Evolutionary conservation across 2,113 vertebrate species (phyloP).

Genomic region (Pica pica): DNA sequence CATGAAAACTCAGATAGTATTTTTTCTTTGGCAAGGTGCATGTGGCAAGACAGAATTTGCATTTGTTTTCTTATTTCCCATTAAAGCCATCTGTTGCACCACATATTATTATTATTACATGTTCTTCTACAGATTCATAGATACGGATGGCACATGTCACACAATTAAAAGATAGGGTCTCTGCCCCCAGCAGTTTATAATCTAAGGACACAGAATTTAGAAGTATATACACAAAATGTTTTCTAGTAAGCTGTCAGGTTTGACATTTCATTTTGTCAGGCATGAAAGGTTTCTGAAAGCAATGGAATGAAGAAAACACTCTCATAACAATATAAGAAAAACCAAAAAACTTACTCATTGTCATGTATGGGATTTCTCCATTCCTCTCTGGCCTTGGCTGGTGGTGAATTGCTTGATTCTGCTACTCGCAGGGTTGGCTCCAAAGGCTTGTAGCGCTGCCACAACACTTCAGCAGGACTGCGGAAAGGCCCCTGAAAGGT

Average conservation of each 20-base stretch:
- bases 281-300: not conserved
- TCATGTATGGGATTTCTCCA: slow-evolving; percentile 49
- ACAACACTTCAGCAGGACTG: slow-evolving; percentile 70
- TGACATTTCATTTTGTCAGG: slow-evolving; percentile 47
- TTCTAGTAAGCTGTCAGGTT: slow-evolving; percentile 49
- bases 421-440: slow-evolving; percentile 78
- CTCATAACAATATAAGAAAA: not conserved
- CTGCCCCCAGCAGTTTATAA: not conserved
- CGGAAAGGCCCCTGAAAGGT: slow-evolving; percentile 81
- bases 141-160: not conserved
- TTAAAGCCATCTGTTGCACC: slow-evolving; percentile 1
- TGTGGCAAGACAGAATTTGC: not conserved
- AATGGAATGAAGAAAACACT: not conserved
- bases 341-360: slow-evolving; percentile 68
- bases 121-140: not conserved
- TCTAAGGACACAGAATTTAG: slow-evolving; percentile 18
- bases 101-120: not conserved
- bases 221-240: not conserved
- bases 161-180: slow-evolving; percentile 22
- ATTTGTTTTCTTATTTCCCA: slow-evolving; percentile 24
- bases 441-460: slow-evolving; percentile 79
- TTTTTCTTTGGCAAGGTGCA: not conserved
- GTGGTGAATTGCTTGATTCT: slow-evolving; percentile 69
- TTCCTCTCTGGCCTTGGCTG: slow-evolving; percentile 72
- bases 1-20: not conserved